Conservation (phyloP, 2,888 invertebrate species). For the Drosophila ezoana region DNA sequence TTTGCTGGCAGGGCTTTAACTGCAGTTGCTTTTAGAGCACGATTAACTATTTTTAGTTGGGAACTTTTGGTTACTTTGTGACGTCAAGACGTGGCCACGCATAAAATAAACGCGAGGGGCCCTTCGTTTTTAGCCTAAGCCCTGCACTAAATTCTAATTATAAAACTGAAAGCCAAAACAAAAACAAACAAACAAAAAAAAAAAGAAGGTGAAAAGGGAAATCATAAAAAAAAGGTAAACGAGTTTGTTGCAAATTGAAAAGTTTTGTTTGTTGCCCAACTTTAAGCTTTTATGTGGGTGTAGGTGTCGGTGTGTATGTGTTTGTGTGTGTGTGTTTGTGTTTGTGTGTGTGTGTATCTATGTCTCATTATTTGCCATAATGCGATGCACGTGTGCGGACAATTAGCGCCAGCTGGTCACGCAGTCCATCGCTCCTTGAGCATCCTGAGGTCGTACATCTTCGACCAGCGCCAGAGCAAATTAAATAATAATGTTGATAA, state of each 20-base stretch:
- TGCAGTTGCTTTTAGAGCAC: conserved; percentile 11
- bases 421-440: conserved; percentile 36
- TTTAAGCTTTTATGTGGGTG: conserved; percentile 5
- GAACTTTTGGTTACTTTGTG: conserved; percentile 34
- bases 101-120: conserved; percentile 18
- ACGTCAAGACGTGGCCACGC: conserved; percentile 47
- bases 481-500: conserved; percentile 80
- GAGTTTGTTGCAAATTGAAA: conserved; percentile 42
- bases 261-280: conserved; percentile 27
- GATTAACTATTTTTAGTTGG: conserved; percentile 32
- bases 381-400: conserved; percentile 64
- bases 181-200: background rate
- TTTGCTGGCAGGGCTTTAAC: conserved; percentile 35
- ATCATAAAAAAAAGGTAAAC: conserved; percentile 18
- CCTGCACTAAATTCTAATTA: conserved; percentile 57
- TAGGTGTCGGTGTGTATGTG: conserved; percentile 3
- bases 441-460: conserved; percentile 52
- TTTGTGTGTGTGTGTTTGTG: conserved; percentile 7
- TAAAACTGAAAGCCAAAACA: conserved; percentile 25
- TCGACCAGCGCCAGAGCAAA: conserved; percentile 42
- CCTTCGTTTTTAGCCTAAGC: conserved; percentile 13
- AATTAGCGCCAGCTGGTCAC: conserved; percentile 71
- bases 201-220: conserved; percentile 2
- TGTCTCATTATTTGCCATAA: conserved; percentile 50
- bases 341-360: conserved; percentile 12